These are phyloP conservation scores for Rhinella marina DNA, from an alignment of 2,797 vertebrate genomes.

Conservation along the genomic window DNA sequence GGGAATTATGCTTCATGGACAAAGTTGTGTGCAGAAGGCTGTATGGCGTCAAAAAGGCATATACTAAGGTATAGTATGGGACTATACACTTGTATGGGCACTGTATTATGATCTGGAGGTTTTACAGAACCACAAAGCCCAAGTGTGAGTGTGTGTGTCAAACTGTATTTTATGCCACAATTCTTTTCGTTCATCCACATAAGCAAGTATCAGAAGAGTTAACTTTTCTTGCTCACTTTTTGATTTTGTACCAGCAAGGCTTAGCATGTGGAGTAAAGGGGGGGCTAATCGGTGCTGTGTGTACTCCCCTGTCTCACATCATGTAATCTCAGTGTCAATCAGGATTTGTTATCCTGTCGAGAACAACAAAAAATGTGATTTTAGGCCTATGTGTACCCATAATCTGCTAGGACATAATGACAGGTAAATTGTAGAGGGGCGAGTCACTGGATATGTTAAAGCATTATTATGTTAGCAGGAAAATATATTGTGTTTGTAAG, in stretches of 20 bases:
- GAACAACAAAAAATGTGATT: slow-evolving; percentile 25
- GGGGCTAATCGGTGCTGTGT: slow-evolving; percentile 25
- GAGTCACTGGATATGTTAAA: background rate
- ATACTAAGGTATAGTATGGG: too few species aligned
- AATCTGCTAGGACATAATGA: slow-evolving; percentile 20
- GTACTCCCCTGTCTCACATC: slow-evolving; percentile 2
- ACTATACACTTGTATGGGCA: too few species aligned
- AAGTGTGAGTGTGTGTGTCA: background rate
- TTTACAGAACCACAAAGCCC: too few species aligned
- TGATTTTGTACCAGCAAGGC: background rate
- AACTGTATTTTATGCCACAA: background rate
- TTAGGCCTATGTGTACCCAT: background rate
- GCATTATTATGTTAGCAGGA: background rate
- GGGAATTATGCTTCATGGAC: too few species aligned
- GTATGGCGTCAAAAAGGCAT: too few species aligned
- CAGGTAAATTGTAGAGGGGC: background rate
- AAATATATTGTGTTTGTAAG: background rate
- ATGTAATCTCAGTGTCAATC: slow-evolving; percentile 46
- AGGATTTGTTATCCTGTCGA: slow-evolving; percentile 35
- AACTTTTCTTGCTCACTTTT: background rate
- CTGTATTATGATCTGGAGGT: too few species aligned
- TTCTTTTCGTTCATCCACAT: background rate
- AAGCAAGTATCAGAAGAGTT: background rate
- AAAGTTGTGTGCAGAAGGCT: too few species aligned
- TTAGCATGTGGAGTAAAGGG: background rate